Base-by-base conservation (phyloP, 2,888 invertebrate genomes). In the Ophioninae sp. region DNA sequence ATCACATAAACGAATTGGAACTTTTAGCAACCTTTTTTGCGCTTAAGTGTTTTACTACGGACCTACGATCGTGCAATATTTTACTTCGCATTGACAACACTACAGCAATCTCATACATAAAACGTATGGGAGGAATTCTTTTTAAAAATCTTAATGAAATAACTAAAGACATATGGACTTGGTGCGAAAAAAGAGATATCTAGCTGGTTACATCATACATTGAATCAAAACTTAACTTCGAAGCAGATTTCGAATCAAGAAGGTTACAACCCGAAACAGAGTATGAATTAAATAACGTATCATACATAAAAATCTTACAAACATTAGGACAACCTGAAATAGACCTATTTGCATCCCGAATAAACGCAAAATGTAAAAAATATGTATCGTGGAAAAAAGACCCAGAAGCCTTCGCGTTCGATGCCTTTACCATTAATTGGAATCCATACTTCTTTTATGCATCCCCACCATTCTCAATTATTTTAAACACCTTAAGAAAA, bases 91-190 rank as follows among this genome's bases (percentile, higher is more conserved):
- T 44, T 7, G 44, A 44, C 7, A 44, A 44, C 10, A 10, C 44
- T 17, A 57, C 17, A 57, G 57, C 57, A 8, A 57, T 57, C 57
- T 6, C 57, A 57, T 20, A 17, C 10, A 10, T 0, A 30, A 30
- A 30, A 30, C 3, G 30, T 30, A 30, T 30, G 30, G 30, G 30
- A 30, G 30, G 30, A 30, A 30, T 3, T 30, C 30, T 1, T 30
- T 30, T 30, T 30, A 30, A 30, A 44, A 44, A 44, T 10, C 44
- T 44, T 2, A 10, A 7, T 44, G 1, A 44, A 10, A 64, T 74
- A 10, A 21, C 65, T 7, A 56, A 74, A 37, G 30, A 74, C 5
- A 65, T 74, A 41, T 74, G 74, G 64, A 13, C 56, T 20, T 74
- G 65, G 74, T 74, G 74, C 7, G 74, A 74, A 21, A 6, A 37